Evolutionary conservation across 2,113 vertebrate species (phyloP).

Genomic region (Tragelaphus buxtoni): DNA sequence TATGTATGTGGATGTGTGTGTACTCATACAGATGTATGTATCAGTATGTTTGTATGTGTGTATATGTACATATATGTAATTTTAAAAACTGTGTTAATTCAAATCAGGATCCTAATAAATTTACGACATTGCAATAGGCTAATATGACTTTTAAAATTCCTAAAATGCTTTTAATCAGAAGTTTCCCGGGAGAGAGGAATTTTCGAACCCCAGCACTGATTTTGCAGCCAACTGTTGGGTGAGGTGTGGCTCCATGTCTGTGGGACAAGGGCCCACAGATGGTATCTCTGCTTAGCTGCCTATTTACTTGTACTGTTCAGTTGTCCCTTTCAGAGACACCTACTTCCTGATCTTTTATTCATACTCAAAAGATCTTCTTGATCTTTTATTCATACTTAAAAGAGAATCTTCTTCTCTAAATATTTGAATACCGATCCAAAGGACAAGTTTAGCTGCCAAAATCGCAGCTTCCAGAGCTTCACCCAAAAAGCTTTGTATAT

Average conservation of each 20-base stretch:
- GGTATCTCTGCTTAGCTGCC: no score
- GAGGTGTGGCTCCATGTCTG: not conserved
- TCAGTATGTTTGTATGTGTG: not conserved
- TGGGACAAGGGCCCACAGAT: no score
- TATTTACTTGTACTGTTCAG: not conserved
- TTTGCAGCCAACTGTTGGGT: not conserved
- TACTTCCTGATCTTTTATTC: not conserved
- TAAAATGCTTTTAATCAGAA: not conserved
- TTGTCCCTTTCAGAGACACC: not conserved
- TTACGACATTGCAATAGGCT: not conserved
- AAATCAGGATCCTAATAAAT: not conserved
- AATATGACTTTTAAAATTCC: not conserved
- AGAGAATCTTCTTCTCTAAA: not conserved
- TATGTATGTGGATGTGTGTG: not conserved
- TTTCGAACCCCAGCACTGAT: not conserved
- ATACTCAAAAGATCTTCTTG: not conserved
- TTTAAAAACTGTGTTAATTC: not conserved
- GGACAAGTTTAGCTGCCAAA: not conserved
- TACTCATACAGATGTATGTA: not conserved
- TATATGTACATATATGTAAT: not conserved
- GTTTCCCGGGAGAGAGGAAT: not conserved
- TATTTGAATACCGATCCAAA: not conserved
- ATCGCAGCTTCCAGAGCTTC: not conserved
- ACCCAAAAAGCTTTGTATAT: not conserved
- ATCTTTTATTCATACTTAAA: not conserved